Percentiles rank a stretch among this genome's conserved stretches.
Conservation (phyloP, 2,888 invertebrate genomes). For the Drosophila cognata region DNA sequence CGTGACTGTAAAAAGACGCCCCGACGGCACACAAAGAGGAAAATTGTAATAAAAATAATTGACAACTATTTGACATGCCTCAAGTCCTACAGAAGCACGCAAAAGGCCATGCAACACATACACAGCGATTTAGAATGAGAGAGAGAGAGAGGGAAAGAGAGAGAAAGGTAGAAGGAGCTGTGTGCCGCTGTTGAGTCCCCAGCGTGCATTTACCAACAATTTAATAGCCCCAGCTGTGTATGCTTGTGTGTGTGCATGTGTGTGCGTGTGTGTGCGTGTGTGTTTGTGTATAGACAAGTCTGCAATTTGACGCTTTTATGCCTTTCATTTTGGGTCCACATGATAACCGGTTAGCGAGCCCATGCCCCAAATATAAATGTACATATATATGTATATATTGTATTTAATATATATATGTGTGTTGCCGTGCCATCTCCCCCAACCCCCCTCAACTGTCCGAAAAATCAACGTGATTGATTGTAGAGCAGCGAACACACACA, state of each 20-base stretch:
- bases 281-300: constrained; percentile 31
- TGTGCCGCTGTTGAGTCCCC: constrained; percentile 49
- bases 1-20: constrained; percentile 50
- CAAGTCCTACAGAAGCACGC: constrained; percentile 70
- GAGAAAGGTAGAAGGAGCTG: not conserved
- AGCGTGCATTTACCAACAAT: constrained; percentile 71
- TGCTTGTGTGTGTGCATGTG: not conserved
- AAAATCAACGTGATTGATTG: constrained; percentile 60
- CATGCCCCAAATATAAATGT: constrained; percentile 4
- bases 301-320: constrained; percentile 40
- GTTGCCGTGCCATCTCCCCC: not conserved
- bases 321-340: constrained; percentile 46
- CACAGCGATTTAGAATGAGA: not conserved
- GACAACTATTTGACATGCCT: constrained; percentile 81
- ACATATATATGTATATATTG: not conserved
- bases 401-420: not conserved
- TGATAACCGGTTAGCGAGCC: constrained; percentile 48
- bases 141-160: not conserved
- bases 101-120: constrained; percentile 57
- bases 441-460: not conserved
- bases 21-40: constrained; percentile 51
- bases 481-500: constrained; percentile 3
- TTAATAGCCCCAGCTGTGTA: constrained; percentile 25
- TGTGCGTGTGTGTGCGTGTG: not conserved
- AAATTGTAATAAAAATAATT: constrained; percentile 81